phyloP scores from a whole-genome alignment of 2,113 vertebrate species.

The Cnemophilus loriae region DNA sequence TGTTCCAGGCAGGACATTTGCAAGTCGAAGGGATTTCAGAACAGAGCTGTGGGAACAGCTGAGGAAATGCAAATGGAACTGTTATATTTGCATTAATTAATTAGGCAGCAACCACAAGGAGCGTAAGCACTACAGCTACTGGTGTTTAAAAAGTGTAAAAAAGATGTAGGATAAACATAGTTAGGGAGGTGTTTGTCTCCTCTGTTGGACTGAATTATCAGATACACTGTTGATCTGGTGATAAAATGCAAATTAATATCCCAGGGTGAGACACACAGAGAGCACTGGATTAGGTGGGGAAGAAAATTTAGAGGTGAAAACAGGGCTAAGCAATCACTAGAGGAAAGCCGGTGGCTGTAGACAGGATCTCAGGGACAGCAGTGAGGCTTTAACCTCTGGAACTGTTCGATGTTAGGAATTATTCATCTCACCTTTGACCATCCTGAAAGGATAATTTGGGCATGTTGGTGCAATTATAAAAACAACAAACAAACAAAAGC shows the following conservation, averaged over 20 bases:
- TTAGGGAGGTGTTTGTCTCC: not conserved
- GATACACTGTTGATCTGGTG: not conserved
- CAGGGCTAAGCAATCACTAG: accelerated
- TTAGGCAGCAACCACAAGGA: not conserved
- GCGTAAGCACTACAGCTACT: accelerated
- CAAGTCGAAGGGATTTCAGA: not conserved
- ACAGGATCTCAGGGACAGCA: not conserved
- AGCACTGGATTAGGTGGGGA: not conserved
- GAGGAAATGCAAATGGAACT: not conserved
- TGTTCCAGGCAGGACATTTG: not conserved
- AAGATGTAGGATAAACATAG: not conserved
- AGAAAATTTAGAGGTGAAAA: not conserved
- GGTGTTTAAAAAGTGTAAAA: not conserved
- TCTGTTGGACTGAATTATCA: not conserved
- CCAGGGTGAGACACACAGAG: not conserved
- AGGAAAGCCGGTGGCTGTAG: not conserved
- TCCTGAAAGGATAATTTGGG: not conserved
- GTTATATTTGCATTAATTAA: not conserved
- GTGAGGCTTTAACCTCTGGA: not conserved
- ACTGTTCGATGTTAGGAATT: not conserved
- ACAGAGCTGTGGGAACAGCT: not conserved
- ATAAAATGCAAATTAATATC: not conserved
- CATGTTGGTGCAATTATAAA: not conserved
- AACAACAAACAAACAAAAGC: not conserved
- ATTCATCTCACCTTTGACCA: not conserved